These are phyloP conservation scores for Myrmophylax atrothorax DNA, from an alignment of 2,113 vertebrate genomes.

Conservation along the genomic window DNA sequence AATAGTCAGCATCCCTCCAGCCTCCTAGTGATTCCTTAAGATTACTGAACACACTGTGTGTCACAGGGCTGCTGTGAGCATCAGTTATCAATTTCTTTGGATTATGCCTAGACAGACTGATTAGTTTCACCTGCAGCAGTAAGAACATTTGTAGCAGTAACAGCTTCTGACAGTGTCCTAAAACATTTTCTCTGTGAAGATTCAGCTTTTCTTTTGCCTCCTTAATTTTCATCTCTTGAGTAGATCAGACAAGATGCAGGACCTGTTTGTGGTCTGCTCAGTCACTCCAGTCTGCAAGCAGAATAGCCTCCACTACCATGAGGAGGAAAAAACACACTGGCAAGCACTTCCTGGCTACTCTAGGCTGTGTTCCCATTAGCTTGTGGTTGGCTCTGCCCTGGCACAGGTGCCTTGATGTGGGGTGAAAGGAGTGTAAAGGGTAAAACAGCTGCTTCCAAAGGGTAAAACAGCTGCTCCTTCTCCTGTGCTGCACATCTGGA, in stretches of 20 bases:
- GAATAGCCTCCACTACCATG: neutral
- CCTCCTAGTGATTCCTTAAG: neutral
- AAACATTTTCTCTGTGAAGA: neutral
- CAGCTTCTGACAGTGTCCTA: neutral
- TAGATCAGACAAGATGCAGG: neutral
- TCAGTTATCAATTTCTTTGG: neutral
- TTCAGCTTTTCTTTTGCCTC: neutral
- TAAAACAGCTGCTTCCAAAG: neutral
- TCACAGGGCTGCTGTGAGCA: neutral
- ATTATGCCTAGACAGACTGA: neutral
- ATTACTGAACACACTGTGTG: neutral
- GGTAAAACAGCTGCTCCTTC: neutral
- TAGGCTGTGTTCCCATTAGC: accelerated
- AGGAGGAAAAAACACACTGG: neutral
- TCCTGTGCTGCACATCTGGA: neutral
- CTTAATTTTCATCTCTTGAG: neutral
- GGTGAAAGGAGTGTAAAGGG: neutral
- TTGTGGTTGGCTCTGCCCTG: neutral
- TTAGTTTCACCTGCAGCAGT: neutral
- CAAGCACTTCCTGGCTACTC: neutral
- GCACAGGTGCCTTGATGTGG: no score
- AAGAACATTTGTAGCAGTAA: neutral
- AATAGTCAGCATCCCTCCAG: neutral
- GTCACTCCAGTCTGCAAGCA: neutral
- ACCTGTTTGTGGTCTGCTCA: neutral